Base-by-base conservation (phyloP, 2,113 vertebrate species). In the Oryzias melastigma region DNA sequence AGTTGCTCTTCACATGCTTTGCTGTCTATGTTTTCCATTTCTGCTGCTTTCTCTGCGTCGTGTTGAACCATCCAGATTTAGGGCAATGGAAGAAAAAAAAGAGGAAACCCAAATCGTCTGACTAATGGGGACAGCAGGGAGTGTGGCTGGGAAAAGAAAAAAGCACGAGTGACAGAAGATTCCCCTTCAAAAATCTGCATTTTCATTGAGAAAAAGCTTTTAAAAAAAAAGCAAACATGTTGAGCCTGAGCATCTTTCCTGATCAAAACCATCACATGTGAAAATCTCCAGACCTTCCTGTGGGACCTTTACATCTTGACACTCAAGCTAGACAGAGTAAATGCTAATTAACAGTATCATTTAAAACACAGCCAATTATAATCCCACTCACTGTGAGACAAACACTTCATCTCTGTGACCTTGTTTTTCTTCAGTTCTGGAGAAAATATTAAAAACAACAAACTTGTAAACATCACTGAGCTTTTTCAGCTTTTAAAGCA, bases 341-440 rank as follows among this genome's bases (percentile, higher is more conserved):
- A 75, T 75, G 75, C 60, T 85, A 84, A 85, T 85, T 78, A 35
- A 79, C 29, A 55, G 41, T 42, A 55, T 57, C 27, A 66, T 80
- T 81, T 65, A 62, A 83, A 80, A 79, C 53, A 68, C 12, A 62
- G 65, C 71, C 62, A 83, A 85, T 85, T 82, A 79, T 63, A 80
- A 68, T 72, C 65, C 16, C 35, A 78, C 71, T 77, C 40, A 29
- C 62, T 83, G 76, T 65, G 43, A 76, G 70, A 63, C 55, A 75
- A 71, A 73, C 40, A 35, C 7, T 15, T 47, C 48, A 35, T 64
- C 62, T 54, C 15, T 0, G 60, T 76, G 80, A 88, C 81, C 81
- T 81, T 85, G 84, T 82, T 88, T 80, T 74, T 83, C 81, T 72
- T 4, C 5, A 58, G 71, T 73, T 72, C 74, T 73, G 68, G 55